Base-by-base conservation (phyloP, 1,140 invertebrate species). In the Drosophila eugracilis region DNA sequence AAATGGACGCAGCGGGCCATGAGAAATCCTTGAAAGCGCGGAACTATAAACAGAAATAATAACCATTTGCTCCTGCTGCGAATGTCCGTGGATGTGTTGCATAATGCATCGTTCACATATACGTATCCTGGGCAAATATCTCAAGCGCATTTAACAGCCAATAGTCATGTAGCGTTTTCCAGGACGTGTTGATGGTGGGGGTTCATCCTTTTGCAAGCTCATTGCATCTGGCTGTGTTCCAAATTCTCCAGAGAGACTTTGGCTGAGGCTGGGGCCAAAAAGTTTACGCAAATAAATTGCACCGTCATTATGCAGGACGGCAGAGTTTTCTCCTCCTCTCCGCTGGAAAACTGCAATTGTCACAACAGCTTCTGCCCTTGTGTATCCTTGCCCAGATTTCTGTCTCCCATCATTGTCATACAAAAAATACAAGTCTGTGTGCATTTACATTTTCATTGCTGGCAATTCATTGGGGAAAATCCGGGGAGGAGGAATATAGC, bases 231-330 rank as follows among this genome's bases (percentile, higher is more conserved):
- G 72, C 71, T 32, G 30, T 15, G 47, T 32, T 75, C 72, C 72
- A 75, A 75, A 53, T 48, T 28, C 30, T 28, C 37, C 44, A 15
- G 26, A 21, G 44, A 5, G 9, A 26, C 14, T 42, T 67, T 52
- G 69, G 15, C 50, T 28, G 24, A 45, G 44, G 69, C 57, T 28
- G 24, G 50, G 44, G 69, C 57, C 57, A 71, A 75, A 84, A 86
- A 88, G 75, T 88, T 88, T 70, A 72, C 65, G 74, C 78, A 81
- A 86, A 88, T 88, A 86, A 88, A 88, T 86, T 81, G 74, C 74
- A 71, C 34, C 44, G 32, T 52, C 83, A 83, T 83, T 78, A 88
- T 75, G 70, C 54, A 55, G 72, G 60, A 67, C 50, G 36, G 4
- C 36, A 10, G 15, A 74, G 65, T 49, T 39, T n/a, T n/a, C n/a